A percentile compares a stretch with the other conserved stretches of the same genome.
phyloP scores from a whole-genome alignment of 2,113 vertebrate genomes.

The Leptocoma aspasia region DNA sequence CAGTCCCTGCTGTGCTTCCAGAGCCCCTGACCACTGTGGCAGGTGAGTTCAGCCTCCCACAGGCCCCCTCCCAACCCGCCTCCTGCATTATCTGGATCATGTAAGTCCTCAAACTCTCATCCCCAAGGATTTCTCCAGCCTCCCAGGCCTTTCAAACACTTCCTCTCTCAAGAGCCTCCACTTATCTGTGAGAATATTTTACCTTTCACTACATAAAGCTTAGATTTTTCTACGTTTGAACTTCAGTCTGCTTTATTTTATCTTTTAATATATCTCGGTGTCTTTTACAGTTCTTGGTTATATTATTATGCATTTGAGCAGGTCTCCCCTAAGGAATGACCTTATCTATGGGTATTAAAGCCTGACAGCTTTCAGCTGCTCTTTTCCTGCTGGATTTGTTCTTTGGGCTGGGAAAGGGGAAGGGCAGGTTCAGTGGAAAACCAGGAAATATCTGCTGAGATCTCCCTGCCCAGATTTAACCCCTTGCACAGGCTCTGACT shows the following conservation, averaged over 20 bases:
- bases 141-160: not conserved
- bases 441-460: not conserved
- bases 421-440: not conserved
- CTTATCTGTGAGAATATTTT: slow-evolving; percentile 14
- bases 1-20: not conserved
- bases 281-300: slow-evolving; percentile 4
- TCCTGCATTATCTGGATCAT: not conserved
- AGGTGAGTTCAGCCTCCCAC: not conserved
- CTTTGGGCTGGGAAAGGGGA: not conserved
- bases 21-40: not conserved
- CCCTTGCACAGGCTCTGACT: not conserved
- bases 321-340: slow-evolving; percentile 30
- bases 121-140: not conserved
- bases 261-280: slow-evolving; percentile 2
- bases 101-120: not conserved
- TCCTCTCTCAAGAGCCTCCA: not conserved
- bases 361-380: slow-evolving; percentile 35
- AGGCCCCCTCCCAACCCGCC: not conserved
- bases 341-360: slow-evolving; percentile 44
- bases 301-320: slow-evolving; percentile 40
- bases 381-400: slow-evolving; percentile 30
- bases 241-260: slow-evolving; percentile 21
- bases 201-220: slow-evolving; percentile 18
- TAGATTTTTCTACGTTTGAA: slow-evolving; percentile 15
- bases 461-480: not conserved